phyloP scores from a whole-genome alignment of 1,140 invertebrate genomes.

The Drosophila truncata region DNA sequence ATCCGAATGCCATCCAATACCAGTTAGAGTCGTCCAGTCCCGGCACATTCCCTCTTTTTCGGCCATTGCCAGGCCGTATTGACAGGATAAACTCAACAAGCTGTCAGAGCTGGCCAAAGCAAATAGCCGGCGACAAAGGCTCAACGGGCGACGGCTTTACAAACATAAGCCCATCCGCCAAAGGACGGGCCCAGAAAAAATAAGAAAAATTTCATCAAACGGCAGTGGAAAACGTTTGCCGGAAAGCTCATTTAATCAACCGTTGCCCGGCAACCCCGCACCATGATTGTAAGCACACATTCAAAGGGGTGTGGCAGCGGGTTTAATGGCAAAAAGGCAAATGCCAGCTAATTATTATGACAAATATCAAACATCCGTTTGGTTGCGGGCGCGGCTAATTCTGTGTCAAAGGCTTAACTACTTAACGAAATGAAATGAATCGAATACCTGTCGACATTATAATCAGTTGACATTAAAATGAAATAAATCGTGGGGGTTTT shows the following conservation, averaged over 20 bases:
- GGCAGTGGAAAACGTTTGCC: slow-evolving; percentile 49
- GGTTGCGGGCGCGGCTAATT: slow-evolving; percentile 19
- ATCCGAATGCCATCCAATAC: slow-evolving; percentile 43
- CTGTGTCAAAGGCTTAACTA: slow-evolving; percentile 28
- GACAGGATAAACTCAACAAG: slow-evolving; percentile 78
- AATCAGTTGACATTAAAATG: background rate
- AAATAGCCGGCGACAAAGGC: slow-evolving; percentile 73
- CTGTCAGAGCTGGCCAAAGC: slow-evolving; percentile 66
- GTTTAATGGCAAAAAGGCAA: slow-evolving; percentile 28
- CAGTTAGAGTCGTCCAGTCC: slow-evolving; percentile 22
- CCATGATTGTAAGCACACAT: slow-evolving; percentile 27
- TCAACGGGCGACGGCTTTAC: slow-evolving; percentile 46
- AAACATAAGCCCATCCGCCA: slow-evolving; percentile 42
- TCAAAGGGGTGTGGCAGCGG: slow-evolving; percentile 21
- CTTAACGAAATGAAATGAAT: slow-evolving; percentile 44
- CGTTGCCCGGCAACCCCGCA: slow-evolving; percentile 58
- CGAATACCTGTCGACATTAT: slow-evolving; percentile 14
- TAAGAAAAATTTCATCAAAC: slow-evolving; percentile 58
- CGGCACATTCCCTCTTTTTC: slow-evolving; percentile 1
- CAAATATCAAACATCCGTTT: slow-evolving; percentile 50
- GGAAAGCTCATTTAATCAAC: slow-evolving; percentile 63
- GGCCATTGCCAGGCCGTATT: slow-evolving; percentile 43
- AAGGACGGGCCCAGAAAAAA: slow-evolving; percentile 9
- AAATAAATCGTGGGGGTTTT: background rate
- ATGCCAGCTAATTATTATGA: slow-evolving; percentile 64